Evolutionary conservation across 1,140 invertebrate species (phyloP).

Genomic region (Gryon sp.): DNA sequence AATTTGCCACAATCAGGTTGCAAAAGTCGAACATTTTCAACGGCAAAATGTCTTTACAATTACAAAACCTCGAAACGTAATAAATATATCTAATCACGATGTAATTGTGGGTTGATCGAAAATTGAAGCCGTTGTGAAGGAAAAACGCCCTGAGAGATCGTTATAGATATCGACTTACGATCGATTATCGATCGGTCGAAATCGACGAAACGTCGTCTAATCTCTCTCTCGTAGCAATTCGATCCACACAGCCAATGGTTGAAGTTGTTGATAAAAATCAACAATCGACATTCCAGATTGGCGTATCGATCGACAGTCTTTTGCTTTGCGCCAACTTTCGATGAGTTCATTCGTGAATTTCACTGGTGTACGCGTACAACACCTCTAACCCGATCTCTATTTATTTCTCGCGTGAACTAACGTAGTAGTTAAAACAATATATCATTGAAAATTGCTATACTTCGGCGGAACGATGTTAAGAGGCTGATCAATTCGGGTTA

Average conservation of each 20-base stretch:
- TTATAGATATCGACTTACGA: slow-evolving; percentile 24
- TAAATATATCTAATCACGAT: slow-evolving; percentile 40
- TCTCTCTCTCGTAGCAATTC: slow-evolving; percentile 62
- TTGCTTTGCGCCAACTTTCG: slow-evolving; percentile 50
- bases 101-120: slow-evolving; percentile 27
- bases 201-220: slow-evolving; percentile 56
- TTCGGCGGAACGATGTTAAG: slow-evolving; percentile 13
- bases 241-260: slow-evolving; percentile 52
- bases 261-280: slow-evolving; percentile 64
- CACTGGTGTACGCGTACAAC: slow-evolving; percentile 23
- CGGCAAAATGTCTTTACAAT: slow-evolving; percentile 17
- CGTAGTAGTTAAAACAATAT: slow-evolving; percentile 44
- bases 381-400: slow-evolving; percentile 18
- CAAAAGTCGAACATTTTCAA: slow-evolving; percentile 24
- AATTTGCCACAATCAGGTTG: slow-evolving; percentile 13
- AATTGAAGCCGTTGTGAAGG: slow-evolving; percentile 25
- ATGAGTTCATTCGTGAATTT: slow-evolving; percentile 66
- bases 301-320: slow-evolving; percentile 44
- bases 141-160: slow-evolving; percentile 35
- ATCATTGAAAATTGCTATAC: slow-evolving; percentile 17
- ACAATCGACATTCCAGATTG: slow-evolving; percentile 46
- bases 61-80: slow-evolving; percentile 30
- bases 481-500: slow-evolving; percentile 10
- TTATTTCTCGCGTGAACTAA: slow-evolving; percentile 29
- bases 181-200: slow-evolving; percentile 39